Base-by-base conservation (phyloP, 2,888 invertebrate genomes). In the Erannis defoliaria region DNA sequence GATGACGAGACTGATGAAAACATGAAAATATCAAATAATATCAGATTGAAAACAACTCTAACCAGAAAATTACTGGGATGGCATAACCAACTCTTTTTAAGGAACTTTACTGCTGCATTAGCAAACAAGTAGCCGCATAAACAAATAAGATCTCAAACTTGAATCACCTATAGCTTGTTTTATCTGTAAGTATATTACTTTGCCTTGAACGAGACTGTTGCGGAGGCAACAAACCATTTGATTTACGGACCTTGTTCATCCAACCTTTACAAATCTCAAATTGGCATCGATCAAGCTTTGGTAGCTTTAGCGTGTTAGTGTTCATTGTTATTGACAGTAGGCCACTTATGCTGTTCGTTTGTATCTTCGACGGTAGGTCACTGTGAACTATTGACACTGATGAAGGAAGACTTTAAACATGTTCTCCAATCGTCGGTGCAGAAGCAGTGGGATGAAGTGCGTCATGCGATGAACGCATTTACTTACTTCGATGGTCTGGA, bases 401-500 rank as follows among this genome's bases (percentile, higher is more conserved):
- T 94, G 82, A 94, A 94, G 67, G 93, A 94, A 61, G 95, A 95
- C 72, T 96, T 96, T 74, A 93, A 95, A 67, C 87, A 88, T 81
- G 90, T 95, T 2, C 86, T 96, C 37, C 94, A 94, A 77, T 89
- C 86, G 0, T 91, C 94, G 0, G 90, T 96, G 5, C 89, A 94
- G 73, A 89, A 93, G 55, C 93, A 95, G 72, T 96, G 95, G 95
- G 94, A 94, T 58, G 90, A 94, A 72, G 93, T 95, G 14, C 89
- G 89, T 45, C 84, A 83, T 5, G 94, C 95, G 0, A 93, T 96
- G 90, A 87, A 93, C 2, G 90, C 91, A 43, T 95, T 96, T 66
- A 93, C 94, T 45, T 96, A 96, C 75, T 96, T 96, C 73, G 93
- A 95, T 70, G 89, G 89, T 10, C 94, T 95, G 84, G 93, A 94